Evolutionary conservation across 2,888 invertebrate genomes (phyloP).

Genomic region (Agrotis segetum): DNA sequence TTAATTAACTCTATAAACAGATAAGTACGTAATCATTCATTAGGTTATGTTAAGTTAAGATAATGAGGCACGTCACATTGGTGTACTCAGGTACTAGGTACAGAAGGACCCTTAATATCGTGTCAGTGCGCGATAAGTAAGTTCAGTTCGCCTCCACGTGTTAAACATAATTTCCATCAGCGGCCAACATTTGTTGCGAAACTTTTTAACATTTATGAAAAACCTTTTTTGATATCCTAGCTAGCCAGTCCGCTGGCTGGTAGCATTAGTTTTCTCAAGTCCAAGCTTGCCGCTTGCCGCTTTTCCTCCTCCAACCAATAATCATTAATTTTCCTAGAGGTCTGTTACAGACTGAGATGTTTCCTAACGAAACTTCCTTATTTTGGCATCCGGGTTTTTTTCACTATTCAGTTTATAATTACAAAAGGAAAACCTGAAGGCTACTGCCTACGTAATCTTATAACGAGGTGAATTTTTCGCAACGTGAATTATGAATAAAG

Average conservation of each 20-base stretch:
- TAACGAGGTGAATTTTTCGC: slow-evolving; percentile 31
- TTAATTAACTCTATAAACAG: neutral
- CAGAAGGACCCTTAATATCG: slow-evolving; percentile 15
- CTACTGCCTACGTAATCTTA: slow-evolving; percentile 16
- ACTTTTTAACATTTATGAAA: slow-evolving; percentile 51
- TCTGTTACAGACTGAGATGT: slow-evolving; percentile 66
- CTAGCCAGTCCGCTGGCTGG: slow-evolving; percentile 8
- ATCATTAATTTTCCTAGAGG: slow-evolving; percentile 71
- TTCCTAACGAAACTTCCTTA: slow-evolving; percentile 70
- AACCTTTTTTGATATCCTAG: slow-evolving; percentile 35
- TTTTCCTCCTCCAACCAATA: slow-evolving; percentile 63
- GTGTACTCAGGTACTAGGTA: slow-evolving; percentile 26
- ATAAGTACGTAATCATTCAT: neutral
- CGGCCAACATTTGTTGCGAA: slow-evolving; percentile 31
- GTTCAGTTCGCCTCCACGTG: slow-evolving; percentile 4
- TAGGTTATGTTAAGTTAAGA: neutral
- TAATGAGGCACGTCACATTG: neutral
- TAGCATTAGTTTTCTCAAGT: slow-evolving; percentile 59
- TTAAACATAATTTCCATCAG: slow-evolving; percentile 23
- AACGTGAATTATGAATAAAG: slow-evolving; percentile 44
- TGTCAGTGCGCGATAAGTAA: slow-evolving; percentile 18
- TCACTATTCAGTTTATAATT: slow-evolving; percentile 58
- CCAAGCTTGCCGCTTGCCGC: slow-evolving; percentile 19
- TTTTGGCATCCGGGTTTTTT: slow-evolving; percentile 46
- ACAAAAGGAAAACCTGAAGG: slow-evolving; percentile 41